These are phyloP conservation scores for Megaceryle maxima DNA, from an alignment of 2,113 vertebrate species.

Conservation along the genomic window DNA sequence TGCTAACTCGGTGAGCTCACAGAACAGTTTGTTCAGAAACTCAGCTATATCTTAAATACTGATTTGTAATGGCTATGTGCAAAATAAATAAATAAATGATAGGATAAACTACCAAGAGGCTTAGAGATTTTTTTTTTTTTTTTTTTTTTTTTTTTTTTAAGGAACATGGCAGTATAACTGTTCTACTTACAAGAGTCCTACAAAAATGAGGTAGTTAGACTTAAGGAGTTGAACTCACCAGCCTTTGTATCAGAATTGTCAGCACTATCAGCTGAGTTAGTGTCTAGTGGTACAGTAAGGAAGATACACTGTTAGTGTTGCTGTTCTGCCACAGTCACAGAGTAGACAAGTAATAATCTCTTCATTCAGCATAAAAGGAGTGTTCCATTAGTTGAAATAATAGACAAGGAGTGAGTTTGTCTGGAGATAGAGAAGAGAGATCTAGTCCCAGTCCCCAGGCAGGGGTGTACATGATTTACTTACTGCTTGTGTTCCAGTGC, in stretches of 20 bases:
- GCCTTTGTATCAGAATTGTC: background rate
- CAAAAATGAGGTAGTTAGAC: background rate
- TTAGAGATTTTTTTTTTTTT: background rate
- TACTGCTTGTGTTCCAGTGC: background rate
- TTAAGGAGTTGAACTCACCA: background rate
- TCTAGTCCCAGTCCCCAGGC: background rate
- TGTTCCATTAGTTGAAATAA: slow-evolving; percentile 3
- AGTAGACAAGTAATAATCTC: background rate
- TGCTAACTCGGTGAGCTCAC: background rate
- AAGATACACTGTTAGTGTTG: background rate
- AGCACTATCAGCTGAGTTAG: background rate
- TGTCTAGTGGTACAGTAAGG: background rate
- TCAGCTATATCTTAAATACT: background rate
- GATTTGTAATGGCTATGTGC: background rate
- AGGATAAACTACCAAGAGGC: background rate
- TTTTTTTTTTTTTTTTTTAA: background rate
- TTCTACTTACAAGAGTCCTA: background rate
- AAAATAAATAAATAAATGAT: background rate
- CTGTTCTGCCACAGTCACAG: background rate
- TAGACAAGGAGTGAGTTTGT: background rate
- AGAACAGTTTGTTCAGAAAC: background rate
- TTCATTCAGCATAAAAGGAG: background rate
- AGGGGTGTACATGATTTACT: background rate
- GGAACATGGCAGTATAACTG: background rate
- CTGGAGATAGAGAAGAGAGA: background rate